Evolutionary conservation across 2,888 invertebrate genomes (phyloP).

Genomic region (Deilephila porcellus): DNA sequence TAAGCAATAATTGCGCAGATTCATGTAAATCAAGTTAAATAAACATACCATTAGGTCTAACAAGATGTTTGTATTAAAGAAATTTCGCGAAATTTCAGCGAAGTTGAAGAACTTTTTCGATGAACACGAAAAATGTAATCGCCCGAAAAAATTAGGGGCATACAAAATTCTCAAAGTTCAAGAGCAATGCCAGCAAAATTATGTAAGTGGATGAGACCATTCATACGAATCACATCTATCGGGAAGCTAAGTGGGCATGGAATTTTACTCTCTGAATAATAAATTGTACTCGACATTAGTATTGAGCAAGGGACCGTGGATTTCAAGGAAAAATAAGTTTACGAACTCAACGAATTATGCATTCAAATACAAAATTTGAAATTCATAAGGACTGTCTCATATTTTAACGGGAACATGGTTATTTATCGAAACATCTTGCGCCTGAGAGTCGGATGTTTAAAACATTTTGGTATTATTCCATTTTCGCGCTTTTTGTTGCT

Average conservation of each 20-base stretch:
- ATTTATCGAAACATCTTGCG: constrained; percentile 49
- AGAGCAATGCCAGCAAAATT: background rate
- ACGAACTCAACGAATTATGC: constrained; percentile 60
- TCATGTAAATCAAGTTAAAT: background rate
- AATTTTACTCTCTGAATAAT: constrained; percentile 29
- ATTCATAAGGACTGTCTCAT: constrained; percentile 59
- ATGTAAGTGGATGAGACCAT: constrained; percentile 18
- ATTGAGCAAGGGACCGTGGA: constrained; percentile 44
- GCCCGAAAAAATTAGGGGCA: constrained; percentile 4
- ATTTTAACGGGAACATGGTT: constrained; percentile 52
- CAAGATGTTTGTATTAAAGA: constrained; percentile 15
- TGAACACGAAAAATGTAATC: constrained; percentile 22
- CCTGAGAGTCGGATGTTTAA: constrained; percentile 28
- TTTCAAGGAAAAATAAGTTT: constrained; percentile 61
- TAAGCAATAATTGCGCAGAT: background rate
- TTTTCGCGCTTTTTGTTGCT: background rate
- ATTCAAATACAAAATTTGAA: constrained; percentile 65
- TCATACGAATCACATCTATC: constrained; percentile 22
- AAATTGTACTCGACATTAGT: constrained; percentile 30
- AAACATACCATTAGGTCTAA: constrained; percentile 5
- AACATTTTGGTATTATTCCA: constrained; percentile 28
- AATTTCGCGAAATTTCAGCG: background rate
- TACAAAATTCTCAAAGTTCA: constrained; percentile 13
- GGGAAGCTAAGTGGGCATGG: constrained; percentile 17
- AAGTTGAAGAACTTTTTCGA: constrained; percentile 18